Base-by-base conservation (phyloP, 2,113 vertebrate species). In the Castor canadensis region DNA sequence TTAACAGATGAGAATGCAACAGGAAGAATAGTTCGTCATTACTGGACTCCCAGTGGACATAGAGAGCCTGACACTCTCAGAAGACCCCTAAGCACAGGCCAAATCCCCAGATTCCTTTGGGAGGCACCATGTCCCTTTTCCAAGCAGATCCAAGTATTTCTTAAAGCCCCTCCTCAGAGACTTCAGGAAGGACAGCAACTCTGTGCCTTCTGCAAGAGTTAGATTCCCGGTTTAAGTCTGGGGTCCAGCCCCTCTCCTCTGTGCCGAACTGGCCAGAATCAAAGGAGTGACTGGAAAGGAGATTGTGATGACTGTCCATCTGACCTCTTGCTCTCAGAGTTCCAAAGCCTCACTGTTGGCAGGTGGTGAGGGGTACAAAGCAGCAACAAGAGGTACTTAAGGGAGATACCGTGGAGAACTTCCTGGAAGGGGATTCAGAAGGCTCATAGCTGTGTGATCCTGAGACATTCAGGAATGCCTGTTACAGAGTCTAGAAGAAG, bases 281-380 rank as follows among this genome's bases (percentile, higher is more conserved):
- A 87, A 62, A 60, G 66, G 3, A 11, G 35, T 72, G 54, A 12
- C 60, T n/a, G 20, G 5, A 82, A 32, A 76, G 17, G 58, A 66
- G 19, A 30, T 4, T 35, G 20, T 17, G 43, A 32, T 17, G 1
- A 4, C 2, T 58, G 15, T 16, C 0, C n/a, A n/a, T 24, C 60
- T 19, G 9, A 15, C n/a, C 28, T 35, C 67, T 32, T 22, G 17
- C 28, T 66, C 49, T 43, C n/a, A 3, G 26, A 40, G 38, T 11
- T 80, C 47, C 35, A 38, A 47, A 58, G 32, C 17, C 40, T 87
- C 38, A 13, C 11, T 49, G 35, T 40, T 22, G 30, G 47, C 47
- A 54, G 30, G 58, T 47, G 17, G 35, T 22, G 13, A 83, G 62
- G 40, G 19, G 24, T 24, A 83, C 13, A 6, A n/a, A 45, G 12